Conservation (phyloP, 2,888 invertebrate species). For the Orgyia antiqua region DNA sequence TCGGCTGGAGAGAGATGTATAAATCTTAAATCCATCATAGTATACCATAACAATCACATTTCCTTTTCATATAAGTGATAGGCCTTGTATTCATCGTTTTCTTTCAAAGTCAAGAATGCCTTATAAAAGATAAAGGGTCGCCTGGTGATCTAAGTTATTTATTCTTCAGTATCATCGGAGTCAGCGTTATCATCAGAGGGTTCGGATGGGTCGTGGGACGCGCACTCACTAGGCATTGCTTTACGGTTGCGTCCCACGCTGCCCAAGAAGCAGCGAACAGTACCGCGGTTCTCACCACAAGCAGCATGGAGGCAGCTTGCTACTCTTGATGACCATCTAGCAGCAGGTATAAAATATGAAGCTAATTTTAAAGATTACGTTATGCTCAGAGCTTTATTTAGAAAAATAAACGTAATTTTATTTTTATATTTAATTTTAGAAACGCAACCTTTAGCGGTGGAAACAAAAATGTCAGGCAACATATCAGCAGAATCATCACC, state of each 20-base stretch:
- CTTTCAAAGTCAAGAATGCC: too few species aligned
- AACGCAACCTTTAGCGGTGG: constrained; percentile 59
- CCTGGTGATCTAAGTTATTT: too few species aligned
- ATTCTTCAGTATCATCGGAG: constrained; percentile 68
- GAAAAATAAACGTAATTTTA: background rate
- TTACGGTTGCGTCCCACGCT: constrained; percentile 86
- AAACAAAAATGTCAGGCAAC: constrained; percentile 69
- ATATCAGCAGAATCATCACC: constrained; percentile 62
- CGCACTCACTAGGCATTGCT: constrained; percentile 80
- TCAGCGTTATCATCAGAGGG: constrained; percentile 76
- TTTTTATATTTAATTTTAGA: constrained; percentile 29
- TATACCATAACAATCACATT: too few species aligned
- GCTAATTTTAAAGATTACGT: background rate
- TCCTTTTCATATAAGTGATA: too few species aligned
- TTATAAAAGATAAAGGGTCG: too few species aligned
- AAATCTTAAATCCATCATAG: too few species aligned
- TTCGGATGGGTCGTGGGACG: constrained; percentile 70
- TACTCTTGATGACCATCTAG: constrained; percentile 75
- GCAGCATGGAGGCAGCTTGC: constrained; percentile 89
- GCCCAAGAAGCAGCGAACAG: constrained; percentile 86
- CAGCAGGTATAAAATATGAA: constrained; percentile 43
- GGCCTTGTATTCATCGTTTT: too few species aligned
- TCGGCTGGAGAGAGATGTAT: too few species aligned
- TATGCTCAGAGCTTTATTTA: too few species aligned
- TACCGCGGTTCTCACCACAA: constrained; percentile 89